Evolutionary conservation across 2,888 invertebrate species (phyloP).

Genomic region (Tachina fera): DNA sequence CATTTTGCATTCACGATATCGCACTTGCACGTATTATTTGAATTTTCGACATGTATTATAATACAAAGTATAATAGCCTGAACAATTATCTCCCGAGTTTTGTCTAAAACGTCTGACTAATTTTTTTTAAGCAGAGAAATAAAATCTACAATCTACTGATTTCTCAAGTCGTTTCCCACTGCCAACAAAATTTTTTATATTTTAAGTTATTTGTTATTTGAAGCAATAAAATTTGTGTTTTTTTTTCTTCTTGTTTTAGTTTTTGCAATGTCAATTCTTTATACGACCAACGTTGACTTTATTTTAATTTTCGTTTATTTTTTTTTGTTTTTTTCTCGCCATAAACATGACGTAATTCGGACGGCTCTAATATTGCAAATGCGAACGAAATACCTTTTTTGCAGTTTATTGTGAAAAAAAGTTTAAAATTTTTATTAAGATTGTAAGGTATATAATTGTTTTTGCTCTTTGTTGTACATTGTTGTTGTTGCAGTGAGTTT

Average conservation of each 20-base stretch:
- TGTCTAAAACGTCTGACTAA: not conserved
- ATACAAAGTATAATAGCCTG: too few relatives aligned
- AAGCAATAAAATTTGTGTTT: constrained; percentile 22
- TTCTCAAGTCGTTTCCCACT: not conserved
- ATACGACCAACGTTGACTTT: constrained; percentile 40
- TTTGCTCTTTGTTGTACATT: constrained; percentile 1
- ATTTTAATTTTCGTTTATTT: constrained; percentile 15
- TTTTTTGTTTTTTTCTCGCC: constrained; percentile 37
- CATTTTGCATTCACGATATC: too few relatives aligned
- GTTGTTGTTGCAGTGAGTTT: constrained; percentile 7
- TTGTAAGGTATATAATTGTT: constrained; percentile 23
- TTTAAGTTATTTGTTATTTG: constrained; percentile 29
- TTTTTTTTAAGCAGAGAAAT: not conserved
- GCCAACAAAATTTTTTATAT: constrained; percentile 12
- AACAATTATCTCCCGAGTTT: not conserved
- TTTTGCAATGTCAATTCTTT: constrained; percentile 64
- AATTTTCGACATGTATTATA: too few relatives aligned
- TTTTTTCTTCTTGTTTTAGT: constrained; percentile 15
- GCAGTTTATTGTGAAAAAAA: constrained; percentile 32
- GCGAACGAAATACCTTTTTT: constrained; percentile 31
- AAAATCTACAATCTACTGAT: not conserved
- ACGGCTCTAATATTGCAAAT: constrained; percentile 37
- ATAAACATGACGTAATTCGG: constrained; percentile 64
- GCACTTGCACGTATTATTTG: too few relatives aligned
- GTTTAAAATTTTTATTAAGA: constrained; percentile 17